Base-by-base conservation (phyloP, 1,140 invertebrate species). In the Conus ventricosus region DNA sequence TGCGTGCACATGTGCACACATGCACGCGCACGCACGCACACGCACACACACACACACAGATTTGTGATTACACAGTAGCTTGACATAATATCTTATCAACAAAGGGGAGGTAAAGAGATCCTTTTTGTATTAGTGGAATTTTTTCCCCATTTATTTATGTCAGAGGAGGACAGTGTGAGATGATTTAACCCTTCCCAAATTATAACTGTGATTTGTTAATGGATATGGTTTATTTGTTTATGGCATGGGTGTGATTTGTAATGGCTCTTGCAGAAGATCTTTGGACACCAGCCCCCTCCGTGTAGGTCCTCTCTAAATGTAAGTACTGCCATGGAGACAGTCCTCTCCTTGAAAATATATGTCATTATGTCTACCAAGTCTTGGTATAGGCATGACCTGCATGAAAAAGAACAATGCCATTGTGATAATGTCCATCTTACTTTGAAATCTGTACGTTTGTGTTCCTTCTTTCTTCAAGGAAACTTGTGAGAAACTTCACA, bases 251-350 rank as follows among this genome's bases (percentile, higher is more conserved):
- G 85, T 87, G 23, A 23, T 87, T 87, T 87, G 39, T 75, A 78
- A 78, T 87, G 63, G 84, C 78, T 90, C 75, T 90, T 90, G 54
- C 90, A 91, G 90, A 87, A 91, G 89, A 88, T 91, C 90, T 91
- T 91, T 90, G 90, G 90, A 60, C 88, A 90, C 71, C 89, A 91
- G 85, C 90, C 90, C 75, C 90, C 90, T 54, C 89, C 89, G 57
- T 88, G 87, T 88, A 90, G 88, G 84, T 85, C 88, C 86, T 75
- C 86, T 57, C 57, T 88, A n/a, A 88, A 91, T 90, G 90, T 91
- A 91, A 91, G 90, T 91, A 91, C 82, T 51, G 86, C 54, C 54
- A 27, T n/a, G 39, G 80, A 81, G 80, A 54, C 51, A 4, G 39
- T 23, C 8, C 25, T 51, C 80, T 54, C 39, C 67, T 71, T 71